Conservation (phyloP, 2,888 invertebrate species). For the Pedicia rivosa region DNA sequence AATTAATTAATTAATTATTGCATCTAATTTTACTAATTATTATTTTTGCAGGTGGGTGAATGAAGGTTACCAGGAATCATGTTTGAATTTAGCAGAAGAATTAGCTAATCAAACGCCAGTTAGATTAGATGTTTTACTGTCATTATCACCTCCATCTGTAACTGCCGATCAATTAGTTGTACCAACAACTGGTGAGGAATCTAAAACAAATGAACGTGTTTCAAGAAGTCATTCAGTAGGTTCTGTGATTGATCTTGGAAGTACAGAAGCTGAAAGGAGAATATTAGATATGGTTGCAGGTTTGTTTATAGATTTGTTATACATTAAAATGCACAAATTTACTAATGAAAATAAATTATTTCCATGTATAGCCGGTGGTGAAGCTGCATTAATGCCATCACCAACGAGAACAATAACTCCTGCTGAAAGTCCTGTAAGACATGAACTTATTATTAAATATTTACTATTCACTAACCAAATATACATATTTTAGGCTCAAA, state of each 20-base stretch:
- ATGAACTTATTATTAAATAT: not conserved
- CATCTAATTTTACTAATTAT: slow-evolving; percentile 14
- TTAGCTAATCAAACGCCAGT: slow-evolving; percentile 84
- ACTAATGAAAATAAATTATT: too few relatives aligned
- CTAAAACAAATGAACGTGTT: slow-evolving; percentile 35
- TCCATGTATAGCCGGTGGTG: slow-evolving; percentile 31
- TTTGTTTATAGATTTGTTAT: too few relatives aligned
- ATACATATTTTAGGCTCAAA: slow-evolving; percentile 26
- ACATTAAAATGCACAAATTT: too few relatives aligned
- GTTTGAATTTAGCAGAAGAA: slow-evolving; percentile 72
- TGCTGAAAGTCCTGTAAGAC: slow-evolving; percentile 25
- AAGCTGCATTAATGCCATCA: slow-evolving; percentile 39
- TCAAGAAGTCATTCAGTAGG: slow-evolving; percentile 54
- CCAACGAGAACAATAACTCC: slow-evolving; percentile 41
- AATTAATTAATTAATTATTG: not conserved
- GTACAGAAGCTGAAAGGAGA: slow-evolving; percentile 51
- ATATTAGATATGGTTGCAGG: slow-evolving; percentile 55
- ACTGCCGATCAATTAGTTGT: slow-evolving; percentile 58
- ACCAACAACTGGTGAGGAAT: slow-evolving; percentile 34
- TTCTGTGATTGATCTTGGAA: slow-evolving; percentile 55
- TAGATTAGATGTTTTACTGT: slow-evolving; percentile 68
- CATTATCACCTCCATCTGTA: slow-evolving; percentile 66
- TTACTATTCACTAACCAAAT: not conserved
- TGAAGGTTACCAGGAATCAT: slow-evolving; percentile 61
- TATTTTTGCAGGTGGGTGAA: slow-evolving; percentile 98